Conservation (phyloP, 2,113 vertebrate species). For the Toxostoma redivivum region DNA sequence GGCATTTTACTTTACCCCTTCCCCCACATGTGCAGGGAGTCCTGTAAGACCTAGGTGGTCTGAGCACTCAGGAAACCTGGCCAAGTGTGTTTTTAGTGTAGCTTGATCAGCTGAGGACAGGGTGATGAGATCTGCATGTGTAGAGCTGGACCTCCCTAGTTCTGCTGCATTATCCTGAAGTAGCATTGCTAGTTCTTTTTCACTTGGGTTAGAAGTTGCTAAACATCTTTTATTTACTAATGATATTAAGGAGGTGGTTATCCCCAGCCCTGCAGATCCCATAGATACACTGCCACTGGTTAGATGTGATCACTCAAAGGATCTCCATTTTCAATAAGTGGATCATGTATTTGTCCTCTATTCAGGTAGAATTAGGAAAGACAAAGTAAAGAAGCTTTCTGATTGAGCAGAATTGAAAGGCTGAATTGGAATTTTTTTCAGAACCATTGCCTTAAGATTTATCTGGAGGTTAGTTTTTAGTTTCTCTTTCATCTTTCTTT, state of each 20-base stretch:
- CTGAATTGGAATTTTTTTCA: not conserved
- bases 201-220: not conserved
- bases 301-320: not conserved
- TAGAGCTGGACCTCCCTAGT: not conserved
- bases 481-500: not conserved
- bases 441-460: not conserved
- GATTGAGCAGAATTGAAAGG: not conserved
- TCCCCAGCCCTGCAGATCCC: not conserved
- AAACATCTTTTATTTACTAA: not conserved
- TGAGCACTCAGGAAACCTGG: not conserved
- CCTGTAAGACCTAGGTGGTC: not conserved
- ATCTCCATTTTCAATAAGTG: not conserved
- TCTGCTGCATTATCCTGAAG: not conserved
- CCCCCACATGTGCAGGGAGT: not conserved
- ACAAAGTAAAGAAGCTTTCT: not conserved
- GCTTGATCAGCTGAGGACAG: not conserved
- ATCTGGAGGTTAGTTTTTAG: not conserved
- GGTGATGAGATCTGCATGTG: not conserved
- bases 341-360: not conserved
- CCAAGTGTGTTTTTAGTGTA: not conserved
- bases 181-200: not conserved
- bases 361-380: not conserved
- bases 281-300: not conserved
- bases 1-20: not conserved
- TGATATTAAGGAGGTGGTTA: not conserved